phyloP scores from a whole-genome alignment of 2,797 vertebrate genomes.

The Cetoscarus ocellatus region DNA sequence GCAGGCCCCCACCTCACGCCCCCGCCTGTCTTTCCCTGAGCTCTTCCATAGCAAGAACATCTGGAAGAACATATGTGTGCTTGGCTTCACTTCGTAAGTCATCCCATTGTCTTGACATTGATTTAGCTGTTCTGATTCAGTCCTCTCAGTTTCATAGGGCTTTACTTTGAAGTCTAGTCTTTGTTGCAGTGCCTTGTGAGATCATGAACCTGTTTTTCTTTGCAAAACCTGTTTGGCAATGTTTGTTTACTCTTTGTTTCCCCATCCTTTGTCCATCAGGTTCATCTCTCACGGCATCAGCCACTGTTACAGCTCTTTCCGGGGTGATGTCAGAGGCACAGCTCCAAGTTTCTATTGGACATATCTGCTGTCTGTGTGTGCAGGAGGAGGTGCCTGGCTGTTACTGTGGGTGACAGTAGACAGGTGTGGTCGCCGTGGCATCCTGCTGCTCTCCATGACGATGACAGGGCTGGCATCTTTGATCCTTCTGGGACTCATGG shows the following conservation, averaged over 20 bases:
- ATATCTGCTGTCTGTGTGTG: constrained; percentile 89
- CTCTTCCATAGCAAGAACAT: constrained; percentile 92
- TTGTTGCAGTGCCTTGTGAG: constrained; percentile 26
- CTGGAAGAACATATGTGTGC: constrained; percentile 93
- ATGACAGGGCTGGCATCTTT: constrained; percentile 90
- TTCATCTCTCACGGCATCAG: constrained; percentile 93
- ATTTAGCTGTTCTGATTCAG: not conserved
- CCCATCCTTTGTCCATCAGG: constrained; percentile 70
- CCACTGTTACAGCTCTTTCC: constrained; percentile 92
- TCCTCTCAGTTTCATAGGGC: constrained; percentile 2
- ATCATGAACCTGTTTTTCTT: not conserved
- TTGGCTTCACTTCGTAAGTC: constrained; percentile 94
- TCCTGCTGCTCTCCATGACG: constrained; percentile 90
- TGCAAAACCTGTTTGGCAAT: constrained; percentile 1
- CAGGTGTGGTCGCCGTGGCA: constrained; percentile 91
- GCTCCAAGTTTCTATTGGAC: constrained; percentile 90
- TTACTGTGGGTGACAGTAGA: constrained; percentile 89
- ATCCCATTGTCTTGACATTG: not conserved
- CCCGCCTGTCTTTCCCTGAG: constrained; percentile 83
- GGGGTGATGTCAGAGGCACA: constrained; percentile 85
- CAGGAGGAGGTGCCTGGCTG: constrained; percentile 88
- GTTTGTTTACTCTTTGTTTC: constrained; percentile 7
- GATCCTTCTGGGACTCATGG: constrained; percentile 90
- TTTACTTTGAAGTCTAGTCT: constrained; percentile 13
- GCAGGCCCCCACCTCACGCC: constrained; percentile 74